Percentiles rank a stretch among this genome's conserved stretches.
Conservation (phyloP, 2,888 invertebrate species). For the Synergus gifuensis region DNA sequence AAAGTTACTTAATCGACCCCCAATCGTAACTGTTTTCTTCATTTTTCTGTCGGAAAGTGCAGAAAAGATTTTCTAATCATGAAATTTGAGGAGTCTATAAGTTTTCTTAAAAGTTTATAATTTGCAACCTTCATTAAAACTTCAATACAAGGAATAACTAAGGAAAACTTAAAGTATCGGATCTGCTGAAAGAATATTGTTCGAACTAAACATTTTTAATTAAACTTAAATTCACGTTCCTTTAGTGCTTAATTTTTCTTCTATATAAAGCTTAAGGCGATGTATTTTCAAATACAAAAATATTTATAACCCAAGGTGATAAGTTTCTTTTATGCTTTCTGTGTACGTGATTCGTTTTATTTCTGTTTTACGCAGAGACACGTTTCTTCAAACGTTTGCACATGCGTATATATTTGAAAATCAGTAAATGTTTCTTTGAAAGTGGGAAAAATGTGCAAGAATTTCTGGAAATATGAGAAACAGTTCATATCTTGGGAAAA, state of each 20-base stretch:
- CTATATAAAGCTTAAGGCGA: background rate
- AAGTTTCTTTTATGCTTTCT: slow-evolving; percentile 19
- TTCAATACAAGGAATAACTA: no score
- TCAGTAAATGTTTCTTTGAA: slow-evolving; percentile 15
- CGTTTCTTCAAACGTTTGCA: slow-evolving; percentile 26
- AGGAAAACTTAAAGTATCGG: no score
- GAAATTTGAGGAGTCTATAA: no score
- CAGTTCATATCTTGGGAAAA: background rate
- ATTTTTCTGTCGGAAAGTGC: no score
- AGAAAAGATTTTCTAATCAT: no score
- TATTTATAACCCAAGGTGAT: background rate
- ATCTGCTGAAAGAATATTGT: no score
- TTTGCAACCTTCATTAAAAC: no score
- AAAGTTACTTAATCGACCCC: no score
- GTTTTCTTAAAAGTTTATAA: no score
- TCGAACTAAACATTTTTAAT: no score
- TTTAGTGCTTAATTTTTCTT: background rate
- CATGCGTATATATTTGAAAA: background rate
- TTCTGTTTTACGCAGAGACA: slow-evolving; percentile 10
- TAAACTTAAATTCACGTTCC: background rate
- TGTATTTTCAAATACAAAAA: slow-evolving; percentile 4
- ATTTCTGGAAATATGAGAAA: background rate
- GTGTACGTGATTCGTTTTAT: background rate
- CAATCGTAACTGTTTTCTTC: no score
- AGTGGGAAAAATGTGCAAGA: background rate